Conservation (phyloP, 2,797 vertebrate genomes). For the Ctenopoma multispine region DNA sequence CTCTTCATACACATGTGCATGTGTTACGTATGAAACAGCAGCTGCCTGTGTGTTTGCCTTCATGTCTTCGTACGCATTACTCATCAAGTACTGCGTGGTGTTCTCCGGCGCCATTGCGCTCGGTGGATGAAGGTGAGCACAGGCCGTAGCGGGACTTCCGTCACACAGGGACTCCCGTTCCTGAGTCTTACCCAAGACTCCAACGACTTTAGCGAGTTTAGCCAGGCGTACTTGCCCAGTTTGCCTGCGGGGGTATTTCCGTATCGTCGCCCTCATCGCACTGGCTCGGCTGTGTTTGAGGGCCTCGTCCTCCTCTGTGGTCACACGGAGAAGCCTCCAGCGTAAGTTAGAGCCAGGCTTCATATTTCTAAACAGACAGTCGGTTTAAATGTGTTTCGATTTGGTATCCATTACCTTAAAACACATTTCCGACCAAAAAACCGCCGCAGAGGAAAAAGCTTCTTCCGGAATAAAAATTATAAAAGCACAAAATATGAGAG, state of each 20-base stretch:
- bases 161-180: fast-evolving
- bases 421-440: constrained; percentile 73
- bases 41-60: fast-evolving
- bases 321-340: constrained; percentile 24
- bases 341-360: constrained; percentile 18
- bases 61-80: constrained; percentile 73
- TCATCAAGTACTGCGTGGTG: constrained; percentile 87
- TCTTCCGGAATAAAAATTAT: neutral
- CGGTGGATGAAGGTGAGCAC: fast-evolving
- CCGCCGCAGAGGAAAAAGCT: fast-evolving
- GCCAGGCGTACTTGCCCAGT: constrained; percentile 19
- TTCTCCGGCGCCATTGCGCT: constrained; percentile 83
- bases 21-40: fast-evolving
- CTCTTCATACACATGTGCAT: constrained; percentile 6
- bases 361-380: constrained; percentile 4
- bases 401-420: constrained; percentile 53
- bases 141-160: neutral
- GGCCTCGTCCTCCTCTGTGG: constrained; percentile 23
- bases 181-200: fast-evolving
- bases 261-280: neutral
- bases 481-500: fast-evolving
- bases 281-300: neutral
- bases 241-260: constrained; percentile 29
- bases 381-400: neutral
- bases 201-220: neutral